Base-by-base conservation (phyloP, 1,140 invertebrate genomes). In the Physella acuta region DNA sequence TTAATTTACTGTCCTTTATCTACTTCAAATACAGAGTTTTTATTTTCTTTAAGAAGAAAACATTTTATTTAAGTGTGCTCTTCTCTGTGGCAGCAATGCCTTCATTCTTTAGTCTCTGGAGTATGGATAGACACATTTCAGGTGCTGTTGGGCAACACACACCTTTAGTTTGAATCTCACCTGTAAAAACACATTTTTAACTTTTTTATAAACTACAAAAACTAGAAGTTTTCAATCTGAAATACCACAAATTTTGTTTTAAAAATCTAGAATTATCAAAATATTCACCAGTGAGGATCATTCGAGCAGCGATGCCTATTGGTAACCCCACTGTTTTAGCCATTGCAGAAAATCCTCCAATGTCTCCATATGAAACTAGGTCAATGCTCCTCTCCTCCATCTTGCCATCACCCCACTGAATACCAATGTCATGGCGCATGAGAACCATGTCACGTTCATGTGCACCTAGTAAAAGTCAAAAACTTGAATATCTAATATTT, bases 301-400 rank as follows among this genome's bases (percentile, higher is more conserved):
- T 99, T 85, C 97, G 95, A 0, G 94, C 90, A 3, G 96, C 94
- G 77, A 99, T 98, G 8, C 94, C 97, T 5, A 94, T 91, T 0
- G 97, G 97, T 78, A 96, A 92, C 3, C 97, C 97, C 8, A 99
- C 98, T 24, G 95, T 97, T 78, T 93, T 91, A 0, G 97, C 94
- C 98, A 99, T 99, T 5, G 97, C 98, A 0, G 95, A 97, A 80
- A 94, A 93, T n/a, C 93, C 92, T 60, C 70, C 89, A 17, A 85
- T 81, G 63, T 97, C 92, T 0, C 97, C 97, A 78, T 99, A 98
- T 34, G 92, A 90, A 0, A 98, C 93, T 82, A 99, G 89, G 79
- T 94, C 95, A 58, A 99, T 93, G 39, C 94, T 91, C 64, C 93
- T 89, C 26, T 89, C 82, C 87, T 99, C 96, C 67, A 89, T 71